Conservation (phyloP, 2,113 vertebrate genomes). For the Pao palembangensis region DNA sequence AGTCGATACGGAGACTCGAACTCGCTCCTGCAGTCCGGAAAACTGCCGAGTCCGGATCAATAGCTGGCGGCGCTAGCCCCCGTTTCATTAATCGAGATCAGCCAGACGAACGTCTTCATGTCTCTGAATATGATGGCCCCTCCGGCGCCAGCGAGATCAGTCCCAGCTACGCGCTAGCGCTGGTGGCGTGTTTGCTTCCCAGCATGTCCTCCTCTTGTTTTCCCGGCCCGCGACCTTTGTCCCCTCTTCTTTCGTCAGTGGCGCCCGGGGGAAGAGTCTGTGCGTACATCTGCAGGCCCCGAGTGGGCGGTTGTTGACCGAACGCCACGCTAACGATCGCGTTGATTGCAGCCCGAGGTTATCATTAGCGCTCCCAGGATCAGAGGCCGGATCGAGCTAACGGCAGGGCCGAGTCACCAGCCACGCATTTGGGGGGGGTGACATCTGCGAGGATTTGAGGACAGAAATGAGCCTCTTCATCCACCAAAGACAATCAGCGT, state of each 20-base stretch:
- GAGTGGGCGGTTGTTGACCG: conserved; percentile 29
- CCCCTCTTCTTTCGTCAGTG: not conserved
- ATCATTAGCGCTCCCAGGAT: conserved; percentile 53
- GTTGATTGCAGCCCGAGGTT: conserved; percentile 52
- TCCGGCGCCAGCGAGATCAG: not conserved
- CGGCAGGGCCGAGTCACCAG: not conserved
- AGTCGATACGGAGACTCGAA: not conserved
- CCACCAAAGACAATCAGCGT: conserved; percentile 20
- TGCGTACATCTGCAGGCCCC: conserved; percentile 21
- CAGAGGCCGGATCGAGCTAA: conserved; percentile 42
- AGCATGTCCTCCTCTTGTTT: not conserved
- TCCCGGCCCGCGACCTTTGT: conserved; percentile 16
- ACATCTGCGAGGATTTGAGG: not conserved
- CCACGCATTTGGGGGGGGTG: not conserved
- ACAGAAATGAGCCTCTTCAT: not conserved
- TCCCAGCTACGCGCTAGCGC: conserved; percentile 5
- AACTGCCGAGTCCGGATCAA: too few species aligned
- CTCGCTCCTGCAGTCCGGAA: not conserved
- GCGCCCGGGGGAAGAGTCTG: not conserved
- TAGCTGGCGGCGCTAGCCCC: too few species aligned
- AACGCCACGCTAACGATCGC: conserved; percentile 57
- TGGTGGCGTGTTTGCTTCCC: conserved; percentile 10
- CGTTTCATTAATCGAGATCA: not conserved
- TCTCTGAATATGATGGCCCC: too few species aligned
- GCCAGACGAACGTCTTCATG: too few species aligned